Base-by-base conservation (phyloP, 2,797 vertebrate species). In the Pampus argenteus region DNA sequence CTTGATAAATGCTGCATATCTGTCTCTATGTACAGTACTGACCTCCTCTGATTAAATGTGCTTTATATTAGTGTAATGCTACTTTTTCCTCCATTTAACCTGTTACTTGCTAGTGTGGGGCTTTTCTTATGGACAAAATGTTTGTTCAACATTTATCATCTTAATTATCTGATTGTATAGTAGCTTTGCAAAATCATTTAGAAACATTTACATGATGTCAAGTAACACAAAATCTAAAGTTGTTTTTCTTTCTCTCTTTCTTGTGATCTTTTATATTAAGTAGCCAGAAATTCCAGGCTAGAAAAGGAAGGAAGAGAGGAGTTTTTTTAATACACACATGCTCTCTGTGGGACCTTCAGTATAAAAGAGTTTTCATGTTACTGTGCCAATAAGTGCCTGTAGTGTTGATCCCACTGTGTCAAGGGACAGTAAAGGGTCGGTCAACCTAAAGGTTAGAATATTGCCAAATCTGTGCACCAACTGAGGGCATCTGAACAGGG, bases 301-400 rank as follows among this genome's bases (percentile, higher is more conserved):
- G 58, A 45, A 45, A 2, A 3, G 47, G 9, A 50, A 17, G 22
- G 10, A 59, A 17, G 38, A 40, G 31, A 48, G 18, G 48, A 51
- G 22, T 11, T 38, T 40, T 66, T 20, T 28, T n/a, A 47, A 57
- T n/a, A 50, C 25, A 61, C 47, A 17, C 45, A 63, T 1, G 1
- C 36, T 83, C 78, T 77, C 82, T 67, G 48, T 0, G 50, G 74
- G 77, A 15, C 48, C 49, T 59, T 77, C 58, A 51, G 8, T 31
- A 60, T 87, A 81, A 89, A 88, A 88, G 75, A 65, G 20, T 90
- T 89, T 91, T 83, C 74, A 77, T 86, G 86, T 87, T 83, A 42
- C 74, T 66, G 60, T 82, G 76, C 81, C 79, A 77, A 68, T 62
- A 71, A 80, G 79, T 62, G 79, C 64, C 85, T 76, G 47, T 36